Conservation (phyloP, 2,113 vertebrate species). For the Myanophis thanlyinensis region DNA sequence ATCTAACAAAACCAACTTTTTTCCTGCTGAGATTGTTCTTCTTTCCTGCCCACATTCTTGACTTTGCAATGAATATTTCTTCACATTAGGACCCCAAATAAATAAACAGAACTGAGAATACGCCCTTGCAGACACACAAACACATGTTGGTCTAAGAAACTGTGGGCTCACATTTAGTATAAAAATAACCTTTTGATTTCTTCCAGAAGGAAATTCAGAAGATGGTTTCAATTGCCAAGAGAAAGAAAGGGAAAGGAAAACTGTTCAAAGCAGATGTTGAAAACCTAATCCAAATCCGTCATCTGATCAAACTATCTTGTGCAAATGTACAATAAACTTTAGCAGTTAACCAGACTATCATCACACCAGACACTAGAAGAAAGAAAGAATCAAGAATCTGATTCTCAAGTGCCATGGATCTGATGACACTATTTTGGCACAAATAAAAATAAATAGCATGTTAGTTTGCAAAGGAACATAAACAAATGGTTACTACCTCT, state of each 20-base stretch:
- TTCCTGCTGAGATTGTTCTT: not conserved
- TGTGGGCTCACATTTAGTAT: not conserved
- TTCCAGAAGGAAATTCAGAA: conserved; percentile 6
- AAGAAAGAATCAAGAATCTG: not conserved
- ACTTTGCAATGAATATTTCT: conserved; percentile 1
- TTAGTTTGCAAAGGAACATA: not conserved
- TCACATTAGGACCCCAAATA: not conserved
- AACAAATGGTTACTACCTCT: not conserved
- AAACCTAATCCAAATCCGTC: conserved; percentile 31
- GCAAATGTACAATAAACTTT: not conserved
- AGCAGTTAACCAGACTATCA: conserved; percentile 7
- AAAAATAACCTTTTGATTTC: not conserved
- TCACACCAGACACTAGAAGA: not conserved
- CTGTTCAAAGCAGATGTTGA: not conserved
- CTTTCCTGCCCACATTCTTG: not conserved
- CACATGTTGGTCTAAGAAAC: not conserved
- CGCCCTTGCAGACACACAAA: not conserved
- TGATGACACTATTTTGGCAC: not conserved
- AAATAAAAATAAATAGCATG: not conserved
- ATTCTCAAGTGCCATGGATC: not conserved
- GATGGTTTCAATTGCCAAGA: conserved; percentile 16
- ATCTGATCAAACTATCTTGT: conserved; percentile 23
- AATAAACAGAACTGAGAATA: not conserved
- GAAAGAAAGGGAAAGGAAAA: conserved; percentile 29
- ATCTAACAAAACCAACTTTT: not conserved